Base-by-base conservation (phyloP, 2,797 vertebrate genomes). In the Vipera ursinii region DNA sequence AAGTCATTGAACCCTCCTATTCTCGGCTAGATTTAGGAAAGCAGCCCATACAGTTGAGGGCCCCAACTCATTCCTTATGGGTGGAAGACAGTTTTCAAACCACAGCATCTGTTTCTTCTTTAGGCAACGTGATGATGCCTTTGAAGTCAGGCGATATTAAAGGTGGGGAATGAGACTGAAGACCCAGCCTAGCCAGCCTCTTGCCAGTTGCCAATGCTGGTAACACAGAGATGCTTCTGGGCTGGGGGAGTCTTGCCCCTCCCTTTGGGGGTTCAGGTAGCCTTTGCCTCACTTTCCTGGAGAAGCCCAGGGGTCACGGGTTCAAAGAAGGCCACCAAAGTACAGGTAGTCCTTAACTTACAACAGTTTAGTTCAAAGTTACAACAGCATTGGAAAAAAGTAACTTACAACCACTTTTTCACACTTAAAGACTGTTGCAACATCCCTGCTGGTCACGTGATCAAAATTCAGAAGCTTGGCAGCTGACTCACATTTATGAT, bases 101-200 rank as follows among this genome's bases (percentile, higher is more conserved):
- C 6, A 12, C 59, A 93, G 59, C 90, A 92, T 73, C 92, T 94
- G 93, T 59, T 94, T 87, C 89, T 94, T 86, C 20, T 89, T 61
- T 92, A 95, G 89, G 15, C 15, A 91, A 82, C 90, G 91, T 88
- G 93, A 88, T 28, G 86, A 93, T 48, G 86, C 69, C 91, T 91
- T 92, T 53, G 0, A 94, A 92, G 0, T 0, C 22, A 51, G 55
- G 32, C 90, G 59, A 93, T 85, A 94, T 0, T 0, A 55, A 95
- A 56, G 24, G 87, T 53, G 44, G 28, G 0, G 48, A 55, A 93
- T 60, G 60, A 88, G 32, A 78, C 20, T 20, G 22, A 6, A 20
- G 51, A 9, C 17, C 61, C n/a, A 73, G 15, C 28, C 44, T 6
- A 44, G 44, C 60, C 51, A 61, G 44, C 15, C n/a, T 65, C 5